Evolutionary conservation across 37 sponge, comb jelly and placozoan species (phyloP).

Genomic region (Beroe forskalii): DNA sequence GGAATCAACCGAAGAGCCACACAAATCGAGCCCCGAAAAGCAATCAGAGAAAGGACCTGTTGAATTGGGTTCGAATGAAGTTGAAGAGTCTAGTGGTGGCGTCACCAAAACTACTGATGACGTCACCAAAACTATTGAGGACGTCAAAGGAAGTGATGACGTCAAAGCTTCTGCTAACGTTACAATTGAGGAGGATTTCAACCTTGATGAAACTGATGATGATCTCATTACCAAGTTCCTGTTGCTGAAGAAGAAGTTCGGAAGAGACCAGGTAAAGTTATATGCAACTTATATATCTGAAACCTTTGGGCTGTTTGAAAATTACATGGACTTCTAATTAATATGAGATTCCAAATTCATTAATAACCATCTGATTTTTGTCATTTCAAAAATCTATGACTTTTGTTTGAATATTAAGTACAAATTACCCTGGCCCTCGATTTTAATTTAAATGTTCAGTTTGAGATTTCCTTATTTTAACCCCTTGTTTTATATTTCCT

Average conservation of each 20-base stretch:
- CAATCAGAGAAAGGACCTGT: background rate
- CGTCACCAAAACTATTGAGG: background rate
- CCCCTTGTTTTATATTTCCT: no score
- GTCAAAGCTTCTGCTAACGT: background rate
- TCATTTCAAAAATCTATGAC: no score
- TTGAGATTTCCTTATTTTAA: no score
- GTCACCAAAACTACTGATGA: background rate
- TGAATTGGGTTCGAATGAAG: background rate
- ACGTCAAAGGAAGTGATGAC: background rate
- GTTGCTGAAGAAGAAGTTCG: conserved; percentile 54
- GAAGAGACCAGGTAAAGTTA: background rate
- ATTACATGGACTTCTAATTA: no score
- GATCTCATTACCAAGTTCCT: conserved; percentile 33
- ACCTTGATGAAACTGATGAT: conserved; percentile 53
- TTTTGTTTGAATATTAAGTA: no score
- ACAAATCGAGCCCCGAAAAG: background rate
- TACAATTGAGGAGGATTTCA: background rate
- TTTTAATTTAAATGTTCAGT: no score
- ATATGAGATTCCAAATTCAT: no score
- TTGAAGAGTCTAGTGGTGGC: background rate
- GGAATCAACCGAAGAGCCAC: background rate
- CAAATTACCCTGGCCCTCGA: no score
- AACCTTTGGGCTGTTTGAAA: no score
- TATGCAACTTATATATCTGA: no score
- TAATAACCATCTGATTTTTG: no score